Evolutionary conservation across 1,140 invertebrate genomes (phyloP).

Genomic region (Eueides isabella): DNA sequence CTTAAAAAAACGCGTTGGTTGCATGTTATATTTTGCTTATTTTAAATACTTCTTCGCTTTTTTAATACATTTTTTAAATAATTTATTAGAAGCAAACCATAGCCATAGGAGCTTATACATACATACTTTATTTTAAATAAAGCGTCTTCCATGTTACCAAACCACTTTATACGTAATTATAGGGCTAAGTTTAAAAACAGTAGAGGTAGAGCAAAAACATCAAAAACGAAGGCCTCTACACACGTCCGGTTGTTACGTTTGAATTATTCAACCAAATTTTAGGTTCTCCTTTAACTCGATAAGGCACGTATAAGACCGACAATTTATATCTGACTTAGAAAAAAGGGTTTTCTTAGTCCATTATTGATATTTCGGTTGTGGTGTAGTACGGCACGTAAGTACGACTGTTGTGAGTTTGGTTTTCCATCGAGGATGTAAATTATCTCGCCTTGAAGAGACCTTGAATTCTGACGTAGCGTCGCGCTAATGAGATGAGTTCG

Average conservation of each 20-base stretch:
- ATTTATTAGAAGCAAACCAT: no score
- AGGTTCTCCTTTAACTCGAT: conserved; percentile 24
- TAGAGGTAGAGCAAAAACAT: conserved; percentile 54
- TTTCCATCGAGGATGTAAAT: no score
- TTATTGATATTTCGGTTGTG: not conserved
- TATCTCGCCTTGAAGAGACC: no score
- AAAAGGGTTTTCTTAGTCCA: conserved; percentile 4
- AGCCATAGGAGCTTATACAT: no score
- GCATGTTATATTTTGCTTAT: no score
- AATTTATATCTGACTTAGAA: conserved; percentile 6
- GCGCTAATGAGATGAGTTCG: no score
- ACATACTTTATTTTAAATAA: not conserved
- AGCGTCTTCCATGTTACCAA: not conserved
- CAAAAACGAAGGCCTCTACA: conserved; percentile 58
- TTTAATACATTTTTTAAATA: no score
- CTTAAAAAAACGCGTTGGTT: no score
- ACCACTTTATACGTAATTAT: conserved; percentile 43
- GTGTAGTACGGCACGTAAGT: no score
- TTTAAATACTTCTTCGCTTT: no score
- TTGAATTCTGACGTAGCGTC: no score
- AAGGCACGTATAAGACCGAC: conserved; percentile 19
- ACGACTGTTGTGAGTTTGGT: no score
- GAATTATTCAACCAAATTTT: conserved; percentile 44
- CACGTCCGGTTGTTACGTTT: conserved; percentile 56
- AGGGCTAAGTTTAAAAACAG: conserved; percentile 54